These are phyloP conservation scores for Sebastes hopkinsi DNA, from an alignment of 2,797 vertebrate species.

Conservation along the genomic window DNA sequence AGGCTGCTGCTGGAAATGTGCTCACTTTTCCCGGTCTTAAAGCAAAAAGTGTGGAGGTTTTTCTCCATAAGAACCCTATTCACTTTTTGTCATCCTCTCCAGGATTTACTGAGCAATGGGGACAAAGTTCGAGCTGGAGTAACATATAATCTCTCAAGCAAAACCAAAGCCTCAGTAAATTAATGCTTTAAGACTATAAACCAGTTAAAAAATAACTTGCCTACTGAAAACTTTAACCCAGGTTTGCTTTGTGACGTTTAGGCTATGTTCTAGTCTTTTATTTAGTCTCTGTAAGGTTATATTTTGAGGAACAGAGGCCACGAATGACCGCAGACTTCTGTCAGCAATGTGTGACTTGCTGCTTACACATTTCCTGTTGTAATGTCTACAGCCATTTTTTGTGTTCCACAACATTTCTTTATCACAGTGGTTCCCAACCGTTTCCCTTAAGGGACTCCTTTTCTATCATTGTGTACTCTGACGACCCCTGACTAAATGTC, in stretches of 20 bases:
- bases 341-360: constrained; percentile 49
- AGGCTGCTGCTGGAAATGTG: constrained; percentile 50
- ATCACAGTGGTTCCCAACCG: too few relatives aligned
- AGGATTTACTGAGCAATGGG: background rate
- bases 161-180: constrained; percentile 32
- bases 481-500: too few relatives aligned
- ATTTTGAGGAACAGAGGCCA: background rate
- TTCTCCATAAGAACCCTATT: constrained; percentile 21
- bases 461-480: too few relatives aligned
- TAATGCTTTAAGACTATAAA: constrained; percentile 15
- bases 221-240: background rate
- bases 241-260: background rate
- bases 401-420: background rate
- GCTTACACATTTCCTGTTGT: constrained; percentile 45
- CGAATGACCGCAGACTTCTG: constrained; percentile 12
- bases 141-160: constrained; percentile 30
- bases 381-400: background rate
- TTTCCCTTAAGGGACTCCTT: too few relatives aligned
- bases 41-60: constrained; percentile 41
- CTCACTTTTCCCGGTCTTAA: constrained; percentile 46
- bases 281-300: background rate
- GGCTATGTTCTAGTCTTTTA: background rate
- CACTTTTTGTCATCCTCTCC: constrained; percentile 23
- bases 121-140: constrained; percentile 34
- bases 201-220: constrained; percentile 45